These are phyloP conservation scores for Macaria liturata DNA, from an alignment of 2,888 invertebrate species.

Conservation along the genomic window DNA sequence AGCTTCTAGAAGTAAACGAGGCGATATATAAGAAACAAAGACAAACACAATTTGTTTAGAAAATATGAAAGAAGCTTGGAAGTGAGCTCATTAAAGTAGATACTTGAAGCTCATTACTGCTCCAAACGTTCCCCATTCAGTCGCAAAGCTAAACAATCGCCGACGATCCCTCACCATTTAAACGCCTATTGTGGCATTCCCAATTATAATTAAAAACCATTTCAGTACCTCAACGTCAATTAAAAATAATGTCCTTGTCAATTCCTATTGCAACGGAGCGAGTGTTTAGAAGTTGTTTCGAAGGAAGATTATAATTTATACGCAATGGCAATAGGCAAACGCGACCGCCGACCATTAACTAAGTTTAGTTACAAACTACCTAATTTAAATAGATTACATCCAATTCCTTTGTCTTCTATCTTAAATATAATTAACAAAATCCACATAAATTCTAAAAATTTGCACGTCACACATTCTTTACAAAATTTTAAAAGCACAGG, in stretches of 20 bases:
- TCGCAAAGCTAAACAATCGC: slow-evolving; percentile 63
- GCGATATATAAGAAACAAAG: slow-evolving; percentile 29
- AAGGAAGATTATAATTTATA: no score
- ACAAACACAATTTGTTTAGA: slow-evolving; percentile 42
- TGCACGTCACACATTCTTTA: neutral
- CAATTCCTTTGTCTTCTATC: no score
- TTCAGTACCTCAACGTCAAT: slow-evolving; percentile 50
- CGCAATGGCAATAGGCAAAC: no score
- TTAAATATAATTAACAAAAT: no score
- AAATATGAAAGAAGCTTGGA: slow-evolving; percentile 37
- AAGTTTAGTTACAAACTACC: no score
- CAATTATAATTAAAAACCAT: slow-evolving; percentile 65
- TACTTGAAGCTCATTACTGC: slow-evolving; percentile 64
- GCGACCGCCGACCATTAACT: no score
- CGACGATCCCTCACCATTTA: slow-evolving; percentile 64
- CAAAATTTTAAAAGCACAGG: no score
- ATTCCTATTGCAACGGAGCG: slow-evolving; percentile 29
- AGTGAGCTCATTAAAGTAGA: slow-evolving; percentile 58
- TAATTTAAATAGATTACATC: no score
- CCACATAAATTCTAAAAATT: neutral
- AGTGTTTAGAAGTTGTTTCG: neutral
- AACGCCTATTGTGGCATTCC: slow-evolving; percentile 62
- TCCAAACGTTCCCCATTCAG: slow-evolving; percentile 64
- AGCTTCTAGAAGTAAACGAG: slow-evolving; percentile 20
- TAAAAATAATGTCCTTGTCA: slow-evolving; percentile 37